These are phyloP conservation scores for Capreolus pygargus DNA, from an alignment of 2,113 vertebrate species.

Conservation along the genomic window DNA sequence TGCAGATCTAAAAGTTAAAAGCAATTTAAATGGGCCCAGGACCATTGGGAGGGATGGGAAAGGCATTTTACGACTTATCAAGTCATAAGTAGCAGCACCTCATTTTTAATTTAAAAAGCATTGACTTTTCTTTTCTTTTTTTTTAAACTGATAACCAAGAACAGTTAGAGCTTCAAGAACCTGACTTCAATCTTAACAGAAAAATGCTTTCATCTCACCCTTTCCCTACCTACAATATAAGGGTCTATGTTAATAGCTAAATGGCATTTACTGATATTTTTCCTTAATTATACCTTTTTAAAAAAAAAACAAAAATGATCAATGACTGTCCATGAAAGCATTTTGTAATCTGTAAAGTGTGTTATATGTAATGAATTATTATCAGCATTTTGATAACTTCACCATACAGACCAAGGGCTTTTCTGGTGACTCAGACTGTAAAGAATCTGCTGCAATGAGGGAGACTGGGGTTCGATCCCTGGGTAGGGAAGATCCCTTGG, in stretches of 20 bases:
- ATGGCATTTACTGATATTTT: conserved; percentile 16
- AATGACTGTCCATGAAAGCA: background rate
- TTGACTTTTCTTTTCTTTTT: conserved; percentile 15
- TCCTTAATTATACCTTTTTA: background rate
- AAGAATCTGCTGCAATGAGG: background rate
- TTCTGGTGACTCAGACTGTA: background rate
- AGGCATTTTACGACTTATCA: conserved; percentile 37
- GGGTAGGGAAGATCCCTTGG: background rate
- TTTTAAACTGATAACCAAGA: conserved; percentile 37
- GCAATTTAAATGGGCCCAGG: background rate
- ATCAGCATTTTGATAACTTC: background rate
- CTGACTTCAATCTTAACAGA: conserved; percentile 27
- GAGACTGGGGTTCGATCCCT: background rate
- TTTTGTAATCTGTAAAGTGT: background rate
- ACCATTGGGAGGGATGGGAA: background rate
- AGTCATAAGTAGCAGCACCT: conserved; percentile 45
- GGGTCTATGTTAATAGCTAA: background rate
- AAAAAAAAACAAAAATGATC: background rate
- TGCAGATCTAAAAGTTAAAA: background rate
- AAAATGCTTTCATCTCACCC: conserved; percentile 8
- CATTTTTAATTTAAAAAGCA: conserved; percentile 64
- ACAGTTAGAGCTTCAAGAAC: conserved; percentile 45
- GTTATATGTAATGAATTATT: background rate
- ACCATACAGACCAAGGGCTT: background rate
- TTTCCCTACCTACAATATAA: background rate